A percentile compares a stretch with the other conserved stretches of the same genome.
Evolutionary conservation across 2,113 vertebrate genomes (phyloP).

Genomic region (Columbina picui): DNA sequence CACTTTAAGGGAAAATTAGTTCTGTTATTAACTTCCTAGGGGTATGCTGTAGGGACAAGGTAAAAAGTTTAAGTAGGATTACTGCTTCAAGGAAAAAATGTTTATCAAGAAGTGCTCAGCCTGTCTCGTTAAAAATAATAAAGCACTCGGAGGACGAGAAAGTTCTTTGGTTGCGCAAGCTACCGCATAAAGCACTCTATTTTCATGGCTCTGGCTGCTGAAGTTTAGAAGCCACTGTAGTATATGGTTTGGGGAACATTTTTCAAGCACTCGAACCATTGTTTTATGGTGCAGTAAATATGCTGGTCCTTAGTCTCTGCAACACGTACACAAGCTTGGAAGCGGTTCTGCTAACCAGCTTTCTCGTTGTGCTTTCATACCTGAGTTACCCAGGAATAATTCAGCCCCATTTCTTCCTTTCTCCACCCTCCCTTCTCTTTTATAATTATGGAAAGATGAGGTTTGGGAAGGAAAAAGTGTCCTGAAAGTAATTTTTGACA

Average conservation of each 20-base stretch:
- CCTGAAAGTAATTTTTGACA: neutral
- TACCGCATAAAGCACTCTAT: constrained; percentile 54
- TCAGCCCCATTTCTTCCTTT: neutral
- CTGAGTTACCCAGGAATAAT: neutral
- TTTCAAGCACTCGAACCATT: neutral
- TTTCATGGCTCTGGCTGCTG: constrained; percentile 29
- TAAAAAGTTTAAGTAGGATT: constrained; percentile 70
- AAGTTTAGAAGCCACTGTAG: constrained; percentile 22
- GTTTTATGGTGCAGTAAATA: constrained; percentile 1
- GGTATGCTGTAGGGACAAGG: constrained; percentile 28
- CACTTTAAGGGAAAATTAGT: constrained; percentile 27
- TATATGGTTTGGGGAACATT: neutral
- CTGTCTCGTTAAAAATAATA: constrained; percentile 66
- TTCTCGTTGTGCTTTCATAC: neutral
- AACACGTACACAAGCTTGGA: neutral
- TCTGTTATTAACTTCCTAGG: constrained; percentile 33
- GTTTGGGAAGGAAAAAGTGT: neutral
- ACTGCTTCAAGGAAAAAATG: constrained; percentile 57
- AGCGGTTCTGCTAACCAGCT: neutral
- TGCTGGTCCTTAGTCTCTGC: neutral
- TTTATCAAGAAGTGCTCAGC: constrained; percentile 63
- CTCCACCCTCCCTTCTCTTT: neutral
- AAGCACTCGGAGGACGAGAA: constrained; percentile 38
- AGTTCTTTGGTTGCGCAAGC: constrained; percentile 44
- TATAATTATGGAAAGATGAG: neutral